Base-by-base conservation (phyloP, 2,113 vertebrate genomes). In the Larimichthys crocea region DNA sequence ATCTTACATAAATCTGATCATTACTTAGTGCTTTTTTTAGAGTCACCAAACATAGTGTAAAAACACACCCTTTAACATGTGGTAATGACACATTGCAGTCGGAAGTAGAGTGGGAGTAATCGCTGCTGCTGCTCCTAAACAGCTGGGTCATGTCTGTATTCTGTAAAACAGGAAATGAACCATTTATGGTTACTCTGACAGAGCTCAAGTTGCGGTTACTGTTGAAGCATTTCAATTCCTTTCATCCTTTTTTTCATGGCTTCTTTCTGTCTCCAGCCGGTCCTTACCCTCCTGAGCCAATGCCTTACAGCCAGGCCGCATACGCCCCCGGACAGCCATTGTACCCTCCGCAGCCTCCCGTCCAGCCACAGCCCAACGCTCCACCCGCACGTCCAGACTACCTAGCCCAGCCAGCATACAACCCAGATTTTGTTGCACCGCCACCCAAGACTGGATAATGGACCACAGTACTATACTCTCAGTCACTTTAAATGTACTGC, bases 381-480 rank as follows among this genome's bases (percentile, higher is more conserved):
- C 68, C 35, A 3, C 26, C 50, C 2, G 10, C 87, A 0, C 55
- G 64, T 1, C 0, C 8, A 2, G 89, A 91, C 83, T 93, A 74
- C 86, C 48, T 84, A 0, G 5, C 48, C 26, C 93, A 94, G 56
- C 94, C 93, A 1, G 96, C 98, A 1, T 99, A 96, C 93, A 98
- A 99, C 90, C 98, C 98, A 1, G 95, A 95, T 22, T 99, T 91
- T n/a, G 8, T 96, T 89, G 88, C 94, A 60, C 94, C 94, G 7
- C 92, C 96, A 75, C 94, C 95, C 20, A 95, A 95, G 91, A 89
- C 91, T 14, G 88, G 79, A 60, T 95, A 95, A 82, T 88, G 90
- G 94, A 86, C 62, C 29, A n/a, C 62, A 14, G 5, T 15, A 42
- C 40, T 5, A 2, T 44, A 10, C 44, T 24, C 40, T 62, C 20